phyloP scores from a whole-genome alignment of 2,113 vertebrate species.

The Nothoprocta pentlandii region DNA sequence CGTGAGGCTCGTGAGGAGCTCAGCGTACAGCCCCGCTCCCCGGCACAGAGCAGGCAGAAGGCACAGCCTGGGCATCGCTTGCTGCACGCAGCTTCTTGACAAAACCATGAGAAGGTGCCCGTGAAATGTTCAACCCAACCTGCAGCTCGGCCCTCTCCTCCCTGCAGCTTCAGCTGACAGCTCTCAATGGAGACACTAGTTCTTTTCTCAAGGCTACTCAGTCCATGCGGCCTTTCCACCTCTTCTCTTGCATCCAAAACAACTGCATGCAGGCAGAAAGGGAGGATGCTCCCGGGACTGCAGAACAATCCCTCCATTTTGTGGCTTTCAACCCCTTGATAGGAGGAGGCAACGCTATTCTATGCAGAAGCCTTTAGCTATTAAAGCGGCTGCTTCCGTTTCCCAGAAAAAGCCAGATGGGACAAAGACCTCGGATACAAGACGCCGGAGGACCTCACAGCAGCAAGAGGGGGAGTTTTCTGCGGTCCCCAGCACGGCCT shows the following conservation, averaged over 20 bases:
- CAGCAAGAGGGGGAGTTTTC: constrained; percentile 49
- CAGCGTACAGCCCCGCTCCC: not conserved
- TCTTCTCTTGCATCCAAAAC: constrained; percentile 36
- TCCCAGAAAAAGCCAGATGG: not conserved
- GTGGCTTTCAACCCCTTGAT: constrained; percentile 40
- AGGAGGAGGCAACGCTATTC: constrained; percentile 4
- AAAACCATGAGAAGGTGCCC: not conserved
- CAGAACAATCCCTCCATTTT: constrained; percentile 22
- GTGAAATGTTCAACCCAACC: constrained; percentile 5
- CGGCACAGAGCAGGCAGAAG: constrained; percentile 30
- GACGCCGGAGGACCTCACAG: constrained; percentile 32
- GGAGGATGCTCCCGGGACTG: not conserved
- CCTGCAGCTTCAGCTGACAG: not conserved
- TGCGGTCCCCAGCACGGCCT: not conserved
- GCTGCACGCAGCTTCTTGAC: constrained; percentile 40
- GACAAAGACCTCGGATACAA: constrained; percentile 37
- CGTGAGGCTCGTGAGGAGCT: constrained; percentile 31
- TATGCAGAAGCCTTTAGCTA: constrained; percentile 35
- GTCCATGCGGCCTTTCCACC: not conserved
- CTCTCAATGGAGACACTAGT: not conserved
- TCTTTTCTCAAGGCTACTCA: not conserved
- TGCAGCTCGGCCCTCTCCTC: constrained; percentile 25
- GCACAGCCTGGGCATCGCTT: constrained; percentile 46
- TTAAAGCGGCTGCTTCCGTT: not conserved
- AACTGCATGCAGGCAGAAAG: not conserved